phyloP scores from a whole-genome alignment of 1,140 invertebrate genomes.

The Procambarus virginalis region DNA sequence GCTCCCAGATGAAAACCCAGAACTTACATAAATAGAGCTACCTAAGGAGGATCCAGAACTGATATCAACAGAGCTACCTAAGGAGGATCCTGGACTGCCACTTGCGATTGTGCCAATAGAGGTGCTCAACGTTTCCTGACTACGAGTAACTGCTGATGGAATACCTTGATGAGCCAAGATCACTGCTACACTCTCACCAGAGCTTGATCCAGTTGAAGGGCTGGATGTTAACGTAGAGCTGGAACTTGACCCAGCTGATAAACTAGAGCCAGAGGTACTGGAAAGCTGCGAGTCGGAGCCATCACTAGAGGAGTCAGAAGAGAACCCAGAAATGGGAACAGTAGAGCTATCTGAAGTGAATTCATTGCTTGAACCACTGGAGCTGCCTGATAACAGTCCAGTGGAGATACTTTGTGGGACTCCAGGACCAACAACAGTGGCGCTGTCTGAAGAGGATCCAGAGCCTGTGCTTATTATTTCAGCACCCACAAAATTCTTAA shows the following conservation, averaged over 20 bases:
- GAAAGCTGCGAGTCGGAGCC: not conserved
- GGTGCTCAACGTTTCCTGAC: not conserved
- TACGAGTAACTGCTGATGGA: not conserved
- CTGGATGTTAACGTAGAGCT: not conserved
- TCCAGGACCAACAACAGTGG: not conserved
- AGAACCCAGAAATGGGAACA: too few species aligned
- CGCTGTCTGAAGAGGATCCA: not conserved
- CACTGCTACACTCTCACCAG: conserved; percentile 13
- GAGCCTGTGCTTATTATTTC: not conserved
- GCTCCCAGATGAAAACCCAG: not conserved
- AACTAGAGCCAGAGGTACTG: not conserved
- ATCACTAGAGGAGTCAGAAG: too few species aligned
- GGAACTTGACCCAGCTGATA: not conserved
- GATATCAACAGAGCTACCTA: not conserved
- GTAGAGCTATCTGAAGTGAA: too few species aligned
- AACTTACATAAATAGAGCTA: too few species aligned
- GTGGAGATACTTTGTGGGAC: not conserved
- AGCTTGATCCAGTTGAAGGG: not conserved
- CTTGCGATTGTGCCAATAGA: not conserved
- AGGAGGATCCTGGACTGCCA: not conserved
- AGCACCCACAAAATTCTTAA: not conserved
- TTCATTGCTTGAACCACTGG: too few species aligned
- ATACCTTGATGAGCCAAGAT: conserved; percentile 4
- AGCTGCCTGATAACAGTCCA: too few species aligned
- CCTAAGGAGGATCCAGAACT: not conserved